A percentile compares a stretch with the other conserved stretches of the same genome.
Evolutionary conservation across 1,140 invertebrate species (phyloP).

Genomic region (Panagrolaimus sp.): DNA sequence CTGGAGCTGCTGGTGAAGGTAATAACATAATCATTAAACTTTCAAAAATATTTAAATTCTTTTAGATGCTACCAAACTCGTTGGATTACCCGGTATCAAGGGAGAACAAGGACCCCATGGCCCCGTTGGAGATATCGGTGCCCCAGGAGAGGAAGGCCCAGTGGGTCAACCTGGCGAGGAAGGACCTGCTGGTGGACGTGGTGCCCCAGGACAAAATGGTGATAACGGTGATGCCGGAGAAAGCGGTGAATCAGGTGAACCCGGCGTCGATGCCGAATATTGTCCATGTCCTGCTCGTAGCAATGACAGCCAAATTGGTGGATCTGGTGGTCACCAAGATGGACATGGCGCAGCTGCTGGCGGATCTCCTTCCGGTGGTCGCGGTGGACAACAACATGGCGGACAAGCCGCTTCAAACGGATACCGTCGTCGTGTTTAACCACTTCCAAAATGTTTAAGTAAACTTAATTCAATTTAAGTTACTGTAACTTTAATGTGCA

Average conservation of each 20-base stretch:
- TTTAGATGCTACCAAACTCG: constrained; percentile 36
- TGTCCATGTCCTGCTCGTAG: constrained; percentile 25
- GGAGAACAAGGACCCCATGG: constrained; percentile 18
- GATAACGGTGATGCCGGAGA: constrained; percentile 21
- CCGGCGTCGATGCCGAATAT: constrained; percentile 30
- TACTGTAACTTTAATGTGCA: no score
- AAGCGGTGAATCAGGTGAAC: constrained; percentile 22
- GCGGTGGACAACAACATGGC: no score
- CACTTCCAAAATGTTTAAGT: no score
- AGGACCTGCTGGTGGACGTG: constrained; percentile 11
- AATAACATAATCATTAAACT: no score
- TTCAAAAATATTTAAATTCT: no score
- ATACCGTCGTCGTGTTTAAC: no score
- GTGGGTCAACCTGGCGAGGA: constrained; percentile 5
- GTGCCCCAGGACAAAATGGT: constrained; percentile 19
- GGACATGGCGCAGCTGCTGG: no score
- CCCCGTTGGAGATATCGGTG: constrained; percentile 32
- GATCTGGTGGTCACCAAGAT: no score
- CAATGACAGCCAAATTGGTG: not conserved
- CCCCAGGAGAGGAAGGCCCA: constrained; percentile 27
- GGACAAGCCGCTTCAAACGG: no score
- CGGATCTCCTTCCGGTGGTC: no score
- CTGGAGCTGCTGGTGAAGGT: constrained; percentile 40
- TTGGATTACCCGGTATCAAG: constrained; percentile 40
- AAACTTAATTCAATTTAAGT: no score